These are phyloP conservation scores for Lasioglossum marginatum DNA, from an alignment of 2,888 invertebrate genomes.

Conservation along the genomic window DNA sequence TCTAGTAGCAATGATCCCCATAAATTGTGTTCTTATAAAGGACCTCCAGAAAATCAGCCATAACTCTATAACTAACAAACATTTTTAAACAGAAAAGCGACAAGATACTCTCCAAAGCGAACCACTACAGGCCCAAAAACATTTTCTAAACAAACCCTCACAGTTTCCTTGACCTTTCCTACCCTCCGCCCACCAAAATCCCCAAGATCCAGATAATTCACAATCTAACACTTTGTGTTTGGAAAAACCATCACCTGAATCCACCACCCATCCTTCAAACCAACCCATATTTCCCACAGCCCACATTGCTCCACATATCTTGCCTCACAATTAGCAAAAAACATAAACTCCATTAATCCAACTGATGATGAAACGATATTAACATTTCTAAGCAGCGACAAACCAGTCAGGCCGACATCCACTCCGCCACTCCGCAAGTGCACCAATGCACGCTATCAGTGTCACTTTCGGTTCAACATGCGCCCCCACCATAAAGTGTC, in stretches of 20 bases:
- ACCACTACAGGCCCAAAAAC: not conserved
- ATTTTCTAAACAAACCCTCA: not conserved
- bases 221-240: not conserved
- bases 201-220: not conserved
- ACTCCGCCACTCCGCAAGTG: not conserved
- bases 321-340: not conserved
- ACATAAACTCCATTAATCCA: not conserved
- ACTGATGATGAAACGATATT: not conserved
- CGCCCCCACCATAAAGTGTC: not conserved
- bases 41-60: not conserved
- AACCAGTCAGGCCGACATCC: not conserved
- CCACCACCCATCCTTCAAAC: not conserved
- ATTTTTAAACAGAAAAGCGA: not conserved
- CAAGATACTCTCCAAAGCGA: not conserved
- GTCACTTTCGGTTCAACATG: not conserved
- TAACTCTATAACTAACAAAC: not conserved
- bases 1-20: too few relatives aligned
- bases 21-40: not conserved
- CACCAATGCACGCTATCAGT: not conserved
- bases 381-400: not conserved
- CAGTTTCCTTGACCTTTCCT: not conserved
- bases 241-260: not conserved
- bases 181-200: not conserved
- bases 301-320: not conserved
- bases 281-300: not conserved